Base-by-base conservation (phyloP, 2,797 vertebrate species). In the Enoplosus armatus region DNA sequence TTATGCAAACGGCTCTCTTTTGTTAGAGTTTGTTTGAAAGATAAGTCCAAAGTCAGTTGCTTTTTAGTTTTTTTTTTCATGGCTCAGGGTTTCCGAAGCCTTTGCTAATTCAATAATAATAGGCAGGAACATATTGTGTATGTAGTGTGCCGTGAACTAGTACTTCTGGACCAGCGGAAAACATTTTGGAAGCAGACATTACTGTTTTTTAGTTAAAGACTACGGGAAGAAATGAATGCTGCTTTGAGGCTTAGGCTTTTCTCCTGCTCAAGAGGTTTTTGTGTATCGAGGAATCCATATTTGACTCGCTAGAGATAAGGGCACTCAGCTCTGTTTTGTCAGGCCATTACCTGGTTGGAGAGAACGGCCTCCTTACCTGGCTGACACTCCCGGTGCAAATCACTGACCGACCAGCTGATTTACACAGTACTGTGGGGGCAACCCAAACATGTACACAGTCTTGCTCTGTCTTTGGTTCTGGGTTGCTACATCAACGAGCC, bases 261-360 rank as follows among this genome's bases (percentile, higher is more conserved):
- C 29, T 58, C 24, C 58, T 67, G 31, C 37, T 64, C 55, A 48
- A 76, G 35, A 39, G 31, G 43, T 31, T 70, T 58, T 76, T 66
- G 60, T 59, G 37, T 41, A n/a, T 29, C 37, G 39, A 31, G 33
- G 29, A 77, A 72, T 43, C 50, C 54, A 72, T 61, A 69, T 78
- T 69, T 69, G 55, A 73, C 53, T 70, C 43, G 53, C 69, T 80
- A 63, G 24, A 70, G 66, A 68, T 68, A 55, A 77, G 43, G 27
- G 48, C 35, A 22, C 61, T 80, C 9, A 0, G 43, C 24, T 51
- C 67, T 39, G n/a, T 77, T 74, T 63, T 62, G 61, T 48, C 54
- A 64, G 39, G 66, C 68, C 62, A 59, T 79, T 74, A 75, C 61
- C 31, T 68, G 74, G 48, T 56, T 39, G 45, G 48, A 69, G 58